Percentiles rank a stretch among this genome's conserved stretches.
phyloP scores from a whole-genome alignment of 2,888 invertebrate genomes.

The Abscondita cerata region DNA sequence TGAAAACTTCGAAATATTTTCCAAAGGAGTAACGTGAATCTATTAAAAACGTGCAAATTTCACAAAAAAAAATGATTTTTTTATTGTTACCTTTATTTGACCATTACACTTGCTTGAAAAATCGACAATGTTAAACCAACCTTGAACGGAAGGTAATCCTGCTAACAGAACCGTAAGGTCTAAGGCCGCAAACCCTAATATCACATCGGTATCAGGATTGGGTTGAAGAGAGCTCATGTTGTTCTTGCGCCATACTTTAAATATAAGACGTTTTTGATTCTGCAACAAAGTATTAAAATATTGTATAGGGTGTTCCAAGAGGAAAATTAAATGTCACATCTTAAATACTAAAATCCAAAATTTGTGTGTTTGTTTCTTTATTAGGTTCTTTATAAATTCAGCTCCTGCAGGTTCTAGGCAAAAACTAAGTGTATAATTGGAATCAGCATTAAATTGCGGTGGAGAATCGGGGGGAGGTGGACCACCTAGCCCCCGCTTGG shows the following conservation, averaged over 20 bases:
- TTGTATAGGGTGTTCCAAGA: too few species aligned
- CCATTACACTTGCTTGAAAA: slow-evolving; percentile 65
- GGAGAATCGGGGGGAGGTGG: too few species aligned
- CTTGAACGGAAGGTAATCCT: slow-evolving; percentile 63
- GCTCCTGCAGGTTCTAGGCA: too few species aligned
- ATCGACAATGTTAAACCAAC: slow-evolving; percentile 72
- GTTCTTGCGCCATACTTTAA: slow-evolving; percentile 68
- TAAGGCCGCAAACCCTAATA: slow-evolving; percentile 67
- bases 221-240: slow-evolving; percentile 59
- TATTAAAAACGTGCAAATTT: slow-evolving; percentile 42
- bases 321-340: too few species aligned
- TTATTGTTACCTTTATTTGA: slow-evolving; percentile 68
- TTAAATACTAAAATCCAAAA: too few species aligned
- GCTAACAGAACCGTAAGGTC: slow-evolving; percentile 63
- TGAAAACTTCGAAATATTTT: slow-evolving; percentile 55
- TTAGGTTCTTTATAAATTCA: too few species aligned
- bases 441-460: too few species aligned
- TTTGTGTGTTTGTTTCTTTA: too few species aligned
- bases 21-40: slow-evolving; percentile 64
- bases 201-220: slow-evolving; percentile 64
- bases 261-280: slow-evolving; percentile 65
- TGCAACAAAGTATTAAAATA: slow-evolving; percentile 52
- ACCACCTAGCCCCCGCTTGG: too few species aligned
- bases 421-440: too few species aligned
- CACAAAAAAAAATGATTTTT: background rate